These are phyloP conservation scores for Uria lomvia DNA, from an alignment of 2,113 vertebrate species.

Conservation along the genomic window DNA sequence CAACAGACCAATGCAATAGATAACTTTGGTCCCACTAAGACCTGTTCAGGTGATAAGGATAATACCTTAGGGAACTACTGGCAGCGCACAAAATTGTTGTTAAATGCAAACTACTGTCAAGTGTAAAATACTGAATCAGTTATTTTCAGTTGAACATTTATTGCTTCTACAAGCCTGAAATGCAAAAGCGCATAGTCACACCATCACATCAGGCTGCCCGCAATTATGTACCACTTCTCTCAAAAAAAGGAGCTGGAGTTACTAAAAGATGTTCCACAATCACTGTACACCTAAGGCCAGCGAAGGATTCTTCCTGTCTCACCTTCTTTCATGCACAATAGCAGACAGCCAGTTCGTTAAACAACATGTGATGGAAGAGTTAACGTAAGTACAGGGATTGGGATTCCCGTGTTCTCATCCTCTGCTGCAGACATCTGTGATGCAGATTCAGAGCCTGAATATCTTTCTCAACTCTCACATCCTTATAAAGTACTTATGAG, in stretches of 20 bases:
- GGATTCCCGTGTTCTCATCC: neutral
- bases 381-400: neutral
- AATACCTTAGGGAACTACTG: neutral
- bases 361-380: neutral
- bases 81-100: neutral
- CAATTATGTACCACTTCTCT: neutral
- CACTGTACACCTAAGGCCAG: neutral
- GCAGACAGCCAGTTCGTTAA: neutral
- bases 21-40: neutral
- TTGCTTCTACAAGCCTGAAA: neutral
- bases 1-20: neutral
- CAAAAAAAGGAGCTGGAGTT: neutral
- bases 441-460: neutral
- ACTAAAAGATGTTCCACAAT: neutral
- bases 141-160: neutral
- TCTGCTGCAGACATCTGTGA: neutral
- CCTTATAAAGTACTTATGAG: neutral
- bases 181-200: neutral
- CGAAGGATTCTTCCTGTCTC: neutral
- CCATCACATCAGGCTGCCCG: neutral
- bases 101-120: neutral
- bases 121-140: neutral
- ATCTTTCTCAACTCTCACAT: neutral
- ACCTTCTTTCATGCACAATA: neutral
- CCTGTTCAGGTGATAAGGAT: neutral